phyloP scores from a whole-genome alignment of 2,888 invertebrate genomes.

The Daptonema setosum region DNA sequence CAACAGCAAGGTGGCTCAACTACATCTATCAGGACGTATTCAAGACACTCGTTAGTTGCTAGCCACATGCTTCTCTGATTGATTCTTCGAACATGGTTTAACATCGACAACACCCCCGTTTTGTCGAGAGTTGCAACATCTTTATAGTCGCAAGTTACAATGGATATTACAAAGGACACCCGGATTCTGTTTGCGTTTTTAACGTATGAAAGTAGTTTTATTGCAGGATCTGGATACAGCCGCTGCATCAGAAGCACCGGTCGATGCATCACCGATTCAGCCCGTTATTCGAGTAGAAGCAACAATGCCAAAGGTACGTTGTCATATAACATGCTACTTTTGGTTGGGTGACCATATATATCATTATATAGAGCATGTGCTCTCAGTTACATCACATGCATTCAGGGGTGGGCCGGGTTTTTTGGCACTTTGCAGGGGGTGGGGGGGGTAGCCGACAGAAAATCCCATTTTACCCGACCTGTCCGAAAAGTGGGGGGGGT shows the following conservation, averaged over 20 bases:
- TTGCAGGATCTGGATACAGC: too few species aligned
- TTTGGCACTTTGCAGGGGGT: too few species aligned
- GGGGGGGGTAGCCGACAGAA: too few species aligned
- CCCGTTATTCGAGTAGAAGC: conserved; percentile 72
- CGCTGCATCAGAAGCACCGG: neutral
- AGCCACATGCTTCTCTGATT: conserved; percentile 1
- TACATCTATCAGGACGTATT: conserved; percentile 70
- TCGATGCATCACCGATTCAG: conserved; percentile 10
- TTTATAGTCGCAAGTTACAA: neutral
- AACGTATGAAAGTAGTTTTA: neutral
- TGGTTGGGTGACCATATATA: too few species aligned
- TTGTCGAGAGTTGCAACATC: neutral
- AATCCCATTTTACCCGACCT: too few species aligned
- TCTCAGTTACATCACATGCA: neutral
- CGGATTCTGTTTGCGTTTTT: neutral
- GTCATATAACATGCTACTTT: conserved; percentile 13
- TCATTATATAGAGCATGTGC: conserved; percentile 45
- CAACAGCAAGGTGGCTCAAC: conserved; percentile 75
- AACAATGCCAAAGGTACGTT: conserved; percentile 64
- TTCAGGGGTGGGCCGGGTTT: too few species aligned
- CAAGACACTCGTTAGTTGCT: conserved; percentile 38
- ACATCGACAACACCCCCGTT: neutral
- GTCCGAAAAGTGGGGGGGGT: too few species aligned
- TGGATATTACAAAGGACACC: neutral
- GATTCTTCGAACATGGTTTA: neutral